A percentile compares a stretch with the other conserved stretches of the same genome.
phyloP scores from a whole-genome alignment of 2,888 invertebrate species.

The Phengaris arion region DNA sequence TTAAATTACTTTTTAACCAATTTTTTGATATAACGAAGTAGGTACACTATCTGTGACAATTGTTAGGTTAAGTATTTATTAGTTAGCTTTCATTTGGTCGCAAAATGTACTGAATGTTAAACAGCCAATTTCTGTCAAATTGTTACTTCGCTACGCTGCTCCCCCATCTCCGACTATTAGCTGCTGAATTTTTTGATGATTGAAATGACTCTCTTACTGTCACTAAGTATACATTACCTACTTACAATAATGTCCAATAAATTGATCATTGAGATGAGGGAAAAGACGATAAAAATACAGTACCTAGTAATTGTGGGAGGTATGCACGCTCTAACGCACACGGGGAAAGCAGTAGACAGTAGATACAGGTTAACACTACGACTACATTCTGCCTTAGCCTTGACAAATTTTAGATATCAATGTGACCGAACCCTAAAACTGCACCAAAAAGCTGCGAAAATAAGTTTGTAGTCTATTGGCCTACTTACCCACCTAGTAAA shows the following conservation, averaged over 20 bases:
- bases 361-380: too few relatives aligned
- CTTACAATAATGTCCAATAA: slow-evolving; percentile 33
- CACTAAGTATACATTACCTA: background rate
- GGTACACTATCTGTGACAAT: too few relatives aligned
- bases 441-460: background rate
- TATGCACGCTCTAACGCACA: slow-evolving; percentile 61
- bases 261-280: slow-evolving; percentile 45
- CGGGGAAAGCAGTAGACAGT: slow-evolving; percentile 52
- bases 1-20: too few relatives aligned
- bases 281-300: slow-evolving; percentile 55
- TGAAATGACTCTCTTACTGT: background rate
- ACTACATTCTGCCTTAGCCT: background rate
- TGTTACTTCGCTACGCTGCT: too few relatives aligned
- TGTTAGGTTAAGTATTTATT: too few relatives aligned
- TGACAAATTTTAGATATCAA: background rate
- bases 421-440: background rate
- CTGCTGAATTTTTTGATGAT: too few relatives aligned
- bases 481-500: too few relatives aligned
- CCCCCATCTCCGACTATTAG: too few relatives aligned
- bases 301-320: slow-evolving; percentile 45
- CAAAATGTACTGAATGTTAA: too few relatives aligned
- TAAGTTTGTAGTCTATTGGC: background rate
- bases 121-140: too few relatives aligned
- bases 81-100: too few relatives aligned
- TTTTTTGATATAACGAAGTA: too few relatives aligned